Evolutionary conservation across 2,113 vertebrate species (phyloP).

Genomic region (Macrotus californicus): DNA sequence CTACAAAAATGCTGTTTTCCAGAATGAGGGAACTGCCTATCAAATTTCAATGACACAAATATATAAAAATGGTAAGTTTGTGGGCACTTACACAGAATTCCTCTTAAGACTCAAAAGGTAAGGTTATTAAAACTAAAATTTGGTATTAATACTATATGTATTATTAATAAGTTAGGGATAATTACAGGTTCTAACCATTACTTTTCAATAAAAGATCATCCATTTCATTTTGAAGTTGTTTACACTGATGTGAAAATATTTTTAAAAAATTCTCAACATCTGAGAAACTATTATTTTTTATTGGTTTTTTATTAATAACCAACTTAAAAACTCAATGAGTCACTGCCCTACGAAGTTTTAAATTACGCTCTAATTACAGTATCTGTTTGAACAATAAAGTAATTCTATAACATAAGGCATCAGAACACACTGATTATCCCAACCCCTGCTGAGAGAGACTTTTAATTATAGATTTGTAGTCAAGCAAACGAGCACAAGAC

Average conservation of each 20-base stretch:
- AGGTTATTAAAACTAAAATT: background rate
- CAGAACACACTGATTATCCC: constrained; percentile 73
- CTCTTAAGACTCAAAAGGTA: background rate
- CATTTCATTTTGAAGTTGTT: background rate
- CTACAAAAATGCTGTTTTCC: background rate
- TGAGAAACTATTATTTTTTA: background rate
- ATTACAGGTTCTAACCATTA: background rate
- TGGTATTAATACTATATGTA: background rate
- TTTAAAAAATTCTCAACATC: background rate
- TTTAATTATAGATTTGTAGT: constrained; percentile 77
- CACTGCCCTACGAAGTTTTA: constrained; percentile 58
- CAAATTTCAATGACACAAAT: background rate
- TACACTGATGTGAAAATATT: background rate
- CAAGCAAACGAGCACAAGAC: constrained; percentile 73
- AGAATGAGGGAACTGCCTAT: background rate
- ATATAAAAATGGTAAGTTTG: background rate
- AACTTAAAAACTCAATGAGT: constrained; percentile 7
- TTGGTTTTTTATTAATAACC: background rate
- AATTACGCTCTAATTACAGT: constrained; percentile 76
- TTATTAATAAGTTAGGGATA: background rate
- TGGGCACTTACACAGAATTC: background rate
- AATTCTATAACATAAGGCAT: constrained; percentile 75
- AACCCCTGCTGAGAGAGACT: constrained; percentile 74
- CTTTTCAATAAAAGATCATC: background rate
- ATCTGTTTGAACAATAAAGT: constrained; percentile 80